Evolutionary conservation across 2,113 vertebrate genomes (phyloP).

Genomic region (Calyptommatus sinebrachiatus): DNA sequence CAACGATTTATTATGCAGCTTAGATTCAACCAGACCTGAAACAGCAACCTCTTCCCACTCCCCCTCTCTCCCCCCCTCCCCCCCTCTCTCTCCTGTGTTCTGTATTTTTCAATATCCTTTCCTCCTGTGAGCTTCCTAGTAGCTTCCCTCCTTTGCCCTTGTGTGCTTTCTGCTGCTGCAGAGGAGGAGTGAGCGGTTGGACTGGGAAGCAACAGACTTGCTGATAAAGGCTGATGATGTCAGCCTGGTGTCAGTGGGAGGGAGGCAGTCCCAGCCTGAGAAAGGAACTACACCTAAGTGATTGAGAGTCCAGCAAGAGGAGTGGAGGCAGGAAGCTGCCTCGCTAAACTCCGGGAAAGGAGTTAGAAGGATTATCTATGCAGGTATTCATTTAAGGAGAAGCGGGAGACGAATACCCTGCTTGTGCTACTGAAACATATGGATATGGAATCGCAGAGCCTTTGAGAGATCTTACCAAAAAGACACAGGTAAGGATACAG

Average conservation of each 20-base stretch:
- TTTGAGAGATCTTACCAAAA: slow-evolving; percentile 4
- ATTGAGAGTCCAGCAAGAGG: slow-evolving; percentile 64
- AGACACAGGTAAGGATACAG: slow-evolving; percentile 56
- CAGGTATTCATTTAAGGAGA: neutral
- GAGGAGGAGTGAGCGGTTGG: slow-evolving; percentile 16
- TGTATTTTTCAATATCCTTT: neutral
- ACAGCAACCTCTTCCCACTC: neutral
- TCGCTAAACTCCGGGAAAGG: neutral
- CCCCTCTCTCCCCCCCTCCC: neutral
- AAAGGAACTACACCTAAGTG: slow-evolving; percentile 82
- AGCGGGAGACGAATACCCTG: too few relatives aligned
- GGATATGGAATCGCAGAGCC: slow-evolving; percentile 35
- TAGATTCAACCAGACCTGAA: neutral
- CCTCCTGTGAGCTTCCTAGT: neutral
- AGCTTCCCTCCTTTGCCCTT: neutral
- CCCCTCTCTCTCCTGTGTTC: neutral
- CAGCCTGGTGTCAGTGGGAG: slow-evolving; percentile 69
- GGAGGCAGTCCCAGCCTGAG: slow-evolving; percentile 72
- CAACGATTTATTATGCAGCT: neutral
- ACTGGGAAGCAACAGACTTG: slow-evolving; percentile 46
- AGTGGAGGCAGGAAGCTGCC: slow-evolving; percentile 5
- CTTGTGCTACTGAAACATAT: slow-evolving; percentile 12
- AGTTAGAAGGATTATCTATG: neutral
- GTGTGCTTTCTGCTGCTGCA: neutral
- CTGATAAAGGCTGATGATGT: slow-evolving; percentile 75